Conservation (phyloP, 2,113 vertebrate genomes). For the Epinephelus moara region DNA sequence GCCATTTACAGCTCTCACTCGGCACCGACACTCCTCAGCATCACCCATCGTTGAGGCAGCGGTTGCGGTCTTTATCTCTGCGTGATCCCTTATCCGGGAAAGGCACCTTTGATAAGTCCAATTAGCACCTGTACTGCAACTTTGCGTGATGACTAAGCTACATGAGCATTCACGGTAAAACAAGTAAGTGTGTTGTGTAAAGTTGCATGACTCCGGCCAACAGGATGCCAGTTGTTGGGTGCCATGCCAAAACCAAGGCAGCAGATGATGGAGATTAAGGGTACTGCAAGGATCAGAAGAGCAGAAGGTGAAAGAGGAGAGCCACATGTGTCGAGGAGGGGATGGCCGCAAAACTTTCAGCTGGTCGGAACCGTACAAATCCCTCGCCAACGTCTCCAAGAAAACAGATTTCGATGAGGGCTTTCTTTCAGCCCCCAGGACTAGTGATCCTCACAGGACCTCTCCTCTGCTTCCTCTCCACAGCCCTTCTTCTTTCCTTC, state of each 20-base stretch:
- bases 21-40: background rate
- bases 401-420: conserved; percentile 20
- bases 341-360: conserved; percentile 19
- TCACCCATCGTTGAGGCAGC: background rate
- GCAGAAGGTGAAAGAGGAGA: conserved; percentile 38
- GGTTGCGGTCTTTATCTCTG: conserved; percentile 5
- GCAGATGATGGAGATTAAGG: conserved; percentile 49
- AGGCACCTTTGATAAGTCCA: conserved; percentile 48
- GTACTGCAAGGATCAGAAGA: conserved; percentile 29
- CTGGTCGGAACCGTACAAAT: background rate
- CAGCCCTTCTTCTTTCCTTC: background rate
- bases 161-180: conserved; percentile 44
- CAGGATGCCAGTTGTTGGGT: conserved; percentile 42
- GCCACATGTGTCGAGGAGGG: conserved; percentile 27
- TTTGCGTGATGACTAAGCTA: conserved; percentile 66
- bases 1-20: background rate
- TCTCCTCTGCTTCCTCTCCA: conserved; percentile 3
- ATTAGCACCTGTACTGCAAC: conserved; percentile 58
- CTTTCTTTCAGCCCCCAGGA: conserved; percentile 11
- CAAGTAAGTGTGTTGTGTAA: conserved; percentile 6
- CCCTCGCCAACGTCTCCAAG: background rate
- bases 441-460: conserved; percentile 3
- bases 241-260: conserved; percentile 37
- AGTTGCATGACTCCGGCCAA: conserved; percentile 27
- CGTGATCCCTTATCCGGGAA: conserved; percentile 35